phyloP scores from a whole-genome alignment of 2,113 vertebrate genomes.

The Dolichallabes microphthalmus region DNA sequence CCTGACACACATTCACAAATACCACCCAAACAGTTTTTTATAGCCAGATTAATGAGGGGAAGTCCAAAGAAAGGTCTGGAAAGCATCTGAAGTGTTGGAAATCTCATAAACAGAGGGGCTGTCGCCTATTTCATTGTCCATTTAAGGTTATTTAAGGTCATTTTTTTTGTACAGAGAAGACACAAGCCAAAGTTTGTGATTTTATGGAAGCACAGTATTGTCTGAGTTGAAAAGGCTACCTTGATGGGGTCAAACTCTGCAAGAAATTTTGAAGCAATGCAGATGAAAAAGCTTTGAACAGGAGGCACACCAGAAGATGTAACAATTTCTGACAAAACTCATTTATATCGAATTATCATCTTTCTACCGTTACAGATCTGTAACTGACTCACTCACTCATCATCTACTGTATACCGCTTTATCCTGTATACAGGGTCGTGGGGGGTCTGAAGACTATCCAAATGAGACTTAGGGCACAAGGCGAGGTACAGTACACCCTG shows the following conservation, averaged over 20 bases:
- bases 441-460: no score
- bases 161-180: conserved; percentile 2
- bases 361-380: neutral
- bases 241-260: neutral
- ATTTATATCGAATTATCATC: neutral
- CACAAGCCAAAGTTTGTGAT: neutral
- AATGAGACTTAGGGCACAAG: no score
- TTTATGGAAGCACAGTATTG: conserved; percentile 4
- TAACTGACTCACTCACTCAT: conserved; percentile 52
- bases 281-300: neutral
- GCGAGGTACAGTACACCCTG: no score
- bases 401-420: no score
- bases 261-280: neutral
- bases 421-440: no score
- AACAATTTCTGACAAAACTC: neutral
- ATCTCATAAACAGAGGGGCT: conserved; percentile 42
- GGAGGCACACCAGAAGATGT: neutral
- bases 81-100: conserved; percentile 29
- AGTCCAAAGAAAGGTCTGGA: conserved; percentile 38
- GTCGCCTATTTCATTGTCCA: conserved; percentile 5
- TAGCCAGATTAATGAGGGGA: conserved; percentile 43
- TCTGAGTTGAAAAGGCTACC: neutral
- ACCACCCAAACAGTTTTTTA: conserved; percentile 47
- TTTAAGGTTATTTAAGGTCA: conserved; percentile 27
- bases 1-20: conserved; percentile 42